A percentile compares a stretch with the other conserved stretches of the same genome.
phyloP scores from a whole-genome alignment of 2,797 vertebrate genomes.

The Avahi laniger region DNA sequence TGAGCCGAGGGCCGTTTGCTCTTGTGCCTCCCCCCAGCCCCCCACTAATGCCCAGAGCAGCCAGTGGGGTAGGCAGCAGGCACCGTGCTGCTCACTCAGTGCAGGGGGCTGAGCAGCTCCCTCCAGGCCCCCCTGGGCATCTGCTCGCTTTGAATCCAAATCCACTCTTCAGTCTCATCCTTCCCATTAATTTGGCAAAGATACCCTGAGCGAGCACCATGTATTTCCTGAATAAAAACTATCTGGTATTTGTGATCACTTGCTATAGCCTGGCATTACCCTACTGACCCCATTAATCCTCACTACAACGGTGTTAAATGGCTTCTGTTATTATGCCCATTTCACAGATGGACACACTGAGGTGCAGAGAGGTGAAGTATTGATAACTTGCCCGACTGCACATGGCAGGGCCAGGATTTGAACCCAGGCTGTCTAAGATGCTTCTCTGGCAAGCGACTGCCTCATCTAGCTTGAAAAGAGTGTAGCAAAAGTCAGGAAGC shows the following conservation, averaged over 20 bases:
- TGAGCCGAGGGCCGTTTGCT: neutral
- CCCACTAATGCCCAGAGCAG: neutral
- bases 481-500: neutral
- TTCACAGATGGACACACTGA: neutral
- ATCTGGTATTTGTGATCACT: neutral
- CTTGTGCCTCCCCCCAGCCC: neutral
- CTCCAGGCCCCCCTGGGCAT: neutral
- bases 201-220: neutral
- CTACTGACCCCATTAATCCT: neutral
- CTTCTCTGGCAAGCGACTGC: neutral
- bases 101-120: neutral
- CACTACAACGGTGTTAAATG: neutral
- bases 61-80: too few relatives aligned
- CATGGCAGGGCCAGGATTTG: neutral
- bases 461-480: neutral
- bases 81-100: accelerated
- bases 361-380: neutral
- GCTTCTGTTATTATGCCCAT: neutral
- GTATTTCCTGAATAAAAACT: neutral
- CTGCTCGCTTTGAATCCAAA: neutral
- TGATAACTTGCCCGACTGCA: neutral
- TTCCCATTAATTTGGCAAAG: neutral
- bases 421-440: neutral
- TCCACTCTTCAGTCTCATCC: neutral
- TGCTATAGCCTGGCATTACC: neutral